These are phyloP conservation scores for Epinotia nisella DNA, from an alignment of 2,888 invertebrate genomes.

Conservation along the genomic window DNA sequence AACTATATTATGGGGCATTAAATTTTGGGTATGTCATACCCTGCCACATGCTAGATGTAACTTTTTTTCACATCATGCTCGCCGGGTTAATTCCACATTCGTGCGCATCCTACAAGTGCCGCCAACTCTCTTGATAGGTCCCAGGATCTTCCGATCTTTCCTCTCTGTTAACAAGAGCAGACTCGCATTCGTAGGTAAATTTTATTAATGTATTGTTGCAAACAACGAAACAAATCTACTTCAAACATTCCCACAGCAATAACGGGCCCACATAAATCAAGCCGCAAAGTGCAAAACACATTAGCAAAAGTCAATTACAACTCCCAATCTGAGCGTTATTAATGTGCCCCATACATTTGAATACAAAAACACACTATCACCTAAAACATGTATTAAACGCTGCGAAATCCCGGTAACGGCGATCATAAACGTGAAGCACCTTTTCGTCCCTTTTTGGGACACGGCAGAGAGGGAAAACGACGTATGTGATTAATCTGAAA, in stretches of 20 bases:
- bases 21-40: no score
- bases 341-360: conserved; percentile 41
- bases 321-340: conserved; percentile 35
- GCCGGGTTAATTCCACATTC: no score
- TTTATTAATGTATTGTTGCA: no score
- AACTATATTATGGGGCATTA: no score
- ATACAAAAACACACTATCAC: conserved; percentile 42
- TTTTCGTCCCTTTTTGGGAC: conserved; percentile 43
- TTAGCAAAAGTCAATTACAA: conserved; percentile 44
- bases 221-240: conserved; percentile 16
- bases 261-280: conserved; percentile 32
- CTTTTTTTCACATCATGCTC: no score
- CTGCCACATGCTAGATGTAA: no score
- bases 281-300: conserved; percentile 42
- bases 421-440: conserved; percentile 44
- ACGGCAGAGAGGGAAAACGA: conserved; percentile 22
- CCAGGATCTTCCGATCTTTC: no score
- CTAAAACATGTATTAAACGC: conserved; percentile 42
- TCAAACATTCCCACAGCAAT: conserved; percentile 18
- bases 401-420: conserved; percentile 34
- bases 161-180: no score
- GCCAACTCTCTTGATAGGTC: no score
- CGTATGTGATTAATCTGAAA: conserved; percentile 40
- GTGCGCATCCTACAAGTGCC: no score
- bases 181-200: no score